phyloP scores from a whole-genome alignment of 2,797 vertebrate genomes.

The Pangasius larnaudii region DNA sequence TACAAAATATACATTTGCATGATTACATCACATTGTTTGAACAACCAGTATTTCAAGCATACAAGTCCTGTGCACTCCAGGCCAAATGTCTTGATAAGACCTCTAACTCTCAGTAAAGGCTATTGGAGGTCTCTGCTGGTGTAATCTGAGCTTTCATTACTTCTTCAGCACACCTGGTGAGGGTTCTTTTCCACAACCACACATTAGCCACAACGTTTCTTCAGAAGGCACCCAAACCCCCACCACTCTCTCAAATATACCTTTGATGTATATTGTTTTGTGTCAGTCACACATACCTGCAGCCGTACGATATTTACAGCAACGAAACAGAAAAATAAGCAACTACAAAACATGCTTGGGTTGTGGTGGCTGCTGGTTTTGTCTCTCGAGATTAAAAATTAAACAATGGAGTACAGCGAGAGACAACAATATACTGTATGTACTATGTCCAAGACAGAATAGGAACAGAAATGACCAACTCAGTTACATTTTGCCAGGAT shows the following conservation, averaged over 20 bases:
- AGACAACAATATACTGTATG: constrained; percentile 50
- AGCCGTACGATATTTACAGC: constrained; percentile 72
- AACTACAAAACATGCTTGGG: constrained; percentile 69
- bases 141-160: constrained; percentile 22
- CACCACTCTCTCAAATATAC: neutral
- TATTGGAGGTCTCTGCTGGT: constrained; percentile 52
- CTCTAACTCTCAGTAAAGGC: constrained; percentile 36
- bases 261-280: constrained; percentile 8
- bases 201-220: constrained; percentile 24
- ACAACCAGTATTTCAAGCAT: constrained; percentile 58
- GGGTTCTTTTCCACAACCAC: constrained; percentile 29
- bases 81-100: constrained; percentile 31
- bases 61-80: constrained; percentile 18
- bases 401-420: constrained; percentile 48
- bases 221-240: constrained; percentile 44
- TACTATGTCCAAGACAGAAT: constrained; percentile 48
- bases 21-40: constrained; percentile 70
- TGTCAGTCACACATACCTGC: constrained; percentile 55
- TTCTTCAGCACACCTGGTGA: constrained; percentile 23
- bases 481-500: constrained; percentile 51
- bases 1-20: constrained; percentile 81
- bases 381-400: constrained; percentile 54
- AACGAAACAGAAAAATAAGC: constrained; percentile 63
- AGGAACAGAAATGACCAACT: constrained; percentile 51
- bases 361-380: constrained; percentile 55